phyloP scores from a whole-genome alignment of 2,888 invertebrate species.

The Drosophila austrosaltans region DNA sequence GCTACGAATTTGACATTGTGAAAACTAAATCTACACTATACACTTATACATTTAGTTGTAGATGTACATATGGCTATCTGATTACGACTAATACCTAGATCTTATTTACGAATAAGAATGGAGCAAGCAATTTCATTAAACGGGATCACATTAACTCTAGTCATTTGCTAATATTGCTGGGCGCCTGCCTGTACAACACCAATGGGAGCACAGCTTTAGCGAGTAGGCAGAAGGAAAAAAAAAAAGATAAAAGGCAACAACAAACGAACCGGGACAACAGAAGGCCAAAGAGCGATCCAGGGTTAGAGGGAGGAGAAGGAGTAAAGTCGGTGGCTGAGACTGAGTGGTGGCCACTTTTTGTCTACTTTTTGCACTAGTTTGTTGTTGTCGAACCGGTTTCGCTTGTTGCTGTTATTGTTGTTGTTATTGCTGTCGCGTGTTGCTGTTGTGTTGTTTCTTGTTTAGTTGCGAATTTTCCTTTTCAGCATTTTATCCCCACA shows the following conservation, averaged over 20 bases:
- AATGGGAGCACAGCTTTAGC: constrained; percentile 53
- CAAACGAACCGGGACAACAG: constrained; percentile 11
- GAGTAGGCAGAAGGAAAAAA: constrained; percentile 1
- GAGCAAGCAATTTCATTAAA: not conserved
- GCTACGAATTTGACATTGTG: not conserved
- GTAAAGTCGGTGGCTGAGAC: not conserved
- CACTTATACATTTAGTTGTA: not conserved
- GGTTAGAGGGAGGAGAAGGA: constrained; percentile 7
- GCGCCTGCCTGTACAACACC: constrained; percentile 47
- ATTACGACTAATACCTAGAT: too few species aligned
- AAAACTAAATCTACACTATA: not conserved
- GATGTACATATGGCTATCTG: not conserved
- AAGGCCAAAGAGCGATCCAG: constrained; percentile 28
- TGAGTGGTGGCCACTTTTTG: constrained; percentile 40
- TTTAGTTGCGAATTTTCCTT: constrained; percentile 71
- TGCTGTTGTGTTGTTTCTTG: constrained; percentile 54
- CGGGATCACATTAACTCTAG: not conserved
- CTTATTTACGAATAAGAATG: not conserved
- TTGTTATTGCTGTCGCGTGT: constrained; percentile 35
- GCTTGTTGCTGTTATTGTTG: constrained; percentile 30
- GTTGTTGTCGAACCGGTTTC: constrained; percentile 49
- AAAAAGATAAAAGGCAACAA: not conserved
- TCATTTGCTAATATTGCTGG: constrained; percentile 41
- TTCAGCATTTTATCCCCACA: constrained; percentile 17
- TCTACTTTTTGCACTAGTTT: constrained; percentile 74